Evolutionary conservation across 2,113 vertebrate species (phyloP).

Genomic region (Erpornis zantholeuca): DNA sequence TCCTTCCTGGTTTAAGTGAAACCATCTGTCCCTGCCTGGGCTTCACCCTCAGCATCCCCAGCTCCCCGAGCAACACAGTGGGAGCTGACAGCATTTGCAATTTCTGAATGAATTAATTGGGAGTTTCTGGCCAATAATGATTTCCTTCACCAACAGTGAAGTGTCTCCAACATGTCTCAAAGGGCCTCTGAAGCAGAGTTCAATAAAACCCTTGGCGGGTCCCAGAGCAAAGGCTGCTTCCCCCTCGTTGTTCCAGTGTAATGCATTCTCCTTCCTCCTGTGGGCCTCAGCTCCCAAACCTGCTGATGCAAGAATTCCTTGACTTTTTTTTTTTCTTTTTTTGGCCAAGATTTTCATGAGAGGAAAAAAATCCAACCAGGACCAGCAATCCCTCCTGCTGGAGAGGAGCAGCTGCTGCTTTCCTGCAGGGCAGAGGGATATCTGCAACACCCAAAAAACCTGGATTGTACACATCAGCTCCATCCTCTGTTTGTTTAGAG

Average conservation of each 20-base stretch:
- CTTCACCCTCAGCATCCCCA: background rate
- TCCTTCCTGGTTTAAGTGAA: background rate
- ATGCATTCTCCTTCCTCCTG: constrained; percentile 12
- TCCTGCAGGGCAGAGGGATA: background rate
- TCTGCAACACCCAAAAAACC: background rate
- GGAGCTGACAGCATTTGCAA: background rate
- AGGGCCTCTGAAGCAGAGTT: background rate
- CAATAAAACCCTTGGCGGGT: background rate
- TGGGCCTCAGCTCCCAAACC: constrained; percentile 24
- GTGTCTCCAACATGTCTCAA: background rate
- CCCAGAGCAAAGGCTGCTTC: background rate
- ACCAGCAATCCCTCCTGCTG: background rate
- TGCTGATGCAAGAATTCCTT: constrained; percentile 57
- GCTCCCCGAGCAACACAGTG: background rate
- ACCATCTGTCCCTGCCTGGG: background rate
- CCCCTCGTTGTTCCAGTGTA: background rate
- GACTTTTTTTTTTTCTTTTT: background rate
- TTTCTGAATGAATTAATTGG: background rate
- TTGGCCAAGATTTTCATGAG: background rate
- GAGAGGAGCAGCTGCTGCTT: background rate
- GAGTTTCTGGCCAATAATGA: background rate
- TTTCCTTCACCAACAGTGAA: background rate
- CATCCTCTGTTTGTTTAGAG: background rate
- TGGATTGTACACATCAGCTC: background rate
- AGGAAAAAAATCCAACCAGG: background rate